These are phyloP conservation scores for Eubucco bourcierii DNA, from an alignment of 2,113 vertebrate species.

Conservation along the genomic window DNA sequence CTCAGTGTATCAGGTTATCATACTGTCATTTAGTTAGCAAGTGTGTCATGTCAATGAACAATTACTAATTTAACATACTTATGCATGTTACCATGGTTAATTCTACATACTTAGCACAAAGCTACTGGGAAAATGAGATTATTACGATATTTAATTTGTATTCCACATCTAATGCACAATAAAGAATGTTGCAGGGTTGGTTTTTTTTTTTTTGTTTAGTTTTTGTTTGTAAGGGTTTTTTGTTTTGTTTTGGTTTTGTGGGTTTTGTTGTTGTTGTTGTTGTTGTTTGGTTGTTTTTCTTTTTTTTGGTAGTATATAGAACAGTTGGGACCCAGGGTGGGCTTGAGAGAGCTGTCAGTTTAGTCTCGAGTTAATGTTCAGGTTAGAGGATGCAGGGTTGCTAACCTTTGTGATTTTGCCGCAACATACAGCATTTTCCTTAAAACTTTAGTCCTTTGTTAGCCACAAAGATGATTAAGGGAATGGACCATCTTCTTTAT, in stretches of 20 bases:
- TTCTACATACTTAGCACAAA: not conserved
- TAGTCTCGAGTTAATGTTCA: not conserved
- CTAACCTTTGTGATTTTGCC: not conserved
- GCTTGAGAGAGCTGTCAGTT: not conserved
- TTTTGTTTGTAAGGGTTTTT: too few species aligned
- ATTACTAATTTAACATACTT: slow-evolving; percentile 1
- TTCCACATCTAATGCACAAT: not conserved
- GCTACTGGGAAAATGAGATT: not conserved
- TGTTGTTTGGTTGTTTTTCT: not conserved
- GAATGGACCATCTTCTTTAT: too few species aligned
- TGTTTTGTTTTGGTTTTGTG: too few species aligned
- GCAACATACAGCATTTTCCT: not conserved
- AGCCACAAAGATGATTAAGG: too few species aligned
- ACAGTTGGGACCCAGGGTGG: not conserved
- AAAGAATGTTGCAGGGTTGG: too few species aligned
- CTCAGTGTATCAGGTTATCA: not conserved
- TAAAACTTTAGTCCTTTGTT: not conserved
- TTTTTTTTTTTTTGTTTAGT: not conserved
- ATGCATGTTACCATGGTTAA: slow-evolving; percentile 24
- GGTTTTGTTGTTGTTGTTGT: too few species aligned
- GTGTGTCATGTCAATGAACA: not conserved
- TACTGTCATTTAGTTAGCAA: not conserved
- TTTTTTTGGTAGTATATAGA: not conserved
- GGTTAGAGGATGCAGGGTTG: not conserved
- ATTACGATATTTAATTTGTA: not conserved